These are phyloP conservation scores for Tachina fera DNA, from an alignment of 2,888 invertebrate species.

Conservation along the genomic window DNA sequence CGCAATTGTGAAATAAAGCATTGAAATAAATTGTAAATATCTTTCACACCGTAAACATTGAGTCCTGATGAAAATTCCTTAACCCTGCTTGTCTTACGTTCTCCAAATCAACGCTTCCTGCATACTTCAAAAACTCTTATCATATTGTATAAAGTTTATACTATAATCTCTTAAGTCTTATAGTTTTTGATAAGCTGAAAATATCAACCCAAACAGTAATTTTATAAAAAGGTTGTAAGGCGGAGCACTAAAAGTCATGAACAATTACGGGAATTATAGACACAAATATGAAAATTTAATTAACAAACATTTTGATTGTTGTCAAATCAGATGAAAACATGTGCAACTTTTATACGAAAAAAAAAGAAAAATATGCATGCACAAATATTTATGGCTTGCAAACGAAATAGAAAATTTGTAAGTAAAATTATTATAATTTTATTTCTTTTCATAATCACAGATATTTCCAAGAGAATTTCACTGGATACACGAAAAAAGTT, in stretches of 20 bases:
- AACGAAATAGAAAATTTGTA: neutral
- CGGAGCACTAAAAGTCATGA: slow-evolving; percentile 24
- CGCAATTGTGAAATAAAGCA: too few species aligned
- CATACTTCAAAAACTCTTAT: too few species aligned
- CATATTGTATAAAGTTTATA: too few species aligned
- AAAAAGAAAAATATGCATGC: neutral
- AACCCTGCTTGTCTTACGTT: too few species aligned
- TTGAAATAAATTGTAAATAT: too few species aligned
- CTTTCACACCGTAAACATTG: too few species aligned
- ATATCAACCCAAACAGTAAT: neutral
- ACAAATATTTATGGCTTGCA: neutral
- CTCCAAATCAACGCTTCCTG: too few species aligned
- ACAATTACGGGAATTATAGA: slow-evolving; percentile 24
- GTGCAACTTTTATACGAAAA: neutral
- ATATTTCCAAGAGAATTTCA: too few species aligned
- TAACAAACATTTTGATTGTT: slow-evolving; percentile 35
- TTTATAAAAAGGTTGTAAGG: slow-evolving; percentile 24
- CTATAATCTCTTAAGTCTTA: neutral
- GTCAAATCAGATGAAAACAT: slow-evolving; percentile 16
- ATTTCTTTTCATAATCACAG: too few species aligned
- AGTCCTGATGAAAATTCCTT: too few species aligned
- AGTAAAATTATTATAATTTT: neutral
- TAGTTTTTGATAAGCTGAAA: neutral
- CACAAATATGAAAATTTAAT: slow-evolving; percentile 39
- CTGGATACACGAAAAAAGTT: too few species aligned